Percentiles rank a stretch among this genome's conserved stretches.
These are phyloP conservation scores for Garra rufa DNA, from an alignment of 2,113 vertebrate genomes.

Conservation along the genomic window DNA sequence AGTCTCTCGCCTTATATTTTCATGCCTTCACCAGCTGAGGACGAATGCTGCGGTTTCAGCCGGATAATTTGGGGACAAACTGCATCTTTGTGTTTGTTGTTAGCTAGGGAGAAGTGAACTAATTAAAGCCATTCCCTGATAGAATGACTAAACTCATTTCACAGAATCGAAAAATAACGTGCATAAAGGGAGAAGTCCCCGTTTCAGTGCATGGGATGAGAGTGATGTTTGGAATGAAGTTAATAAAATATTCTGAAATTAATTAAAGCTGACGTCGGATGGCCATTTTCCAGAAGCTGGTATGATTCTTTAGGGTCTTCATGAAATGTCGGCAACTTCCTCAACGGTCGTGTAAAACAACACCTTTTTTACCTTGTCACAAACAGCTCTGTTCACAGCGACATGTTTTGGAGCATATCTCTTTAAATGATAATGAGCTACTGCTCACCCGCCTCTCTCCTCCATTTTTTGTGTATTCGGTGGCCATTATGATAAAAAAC, in stretches of 20 bases:
- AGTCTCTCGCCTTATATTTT: conserved; percentile 1
- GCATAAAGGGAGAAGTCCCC: neutral
- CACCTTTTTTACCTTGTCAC: too few relatives aligned
- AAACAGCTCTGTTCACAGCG: too few relatives aligned
- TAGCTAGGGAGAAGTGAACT: conserved; percentile 26
- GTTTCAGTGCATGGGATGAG: neutral
- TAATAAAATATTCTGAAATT: neutral
- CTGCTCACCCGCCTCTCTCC: too few relatives aligned
- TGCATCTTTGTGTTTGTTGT: conserved; percentile 36
- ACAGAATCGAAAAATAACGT: neutral
- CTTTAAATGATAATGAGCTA: too few relatives aligned
- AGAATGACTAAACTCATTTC: neutral
- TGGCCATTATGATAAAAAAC: too few relatives aligned
- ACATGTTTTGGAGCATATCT: too few relatives aligned
- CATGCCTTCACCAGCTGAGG: neutral
- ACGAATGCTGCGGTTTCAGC: conserved; percentile 8
- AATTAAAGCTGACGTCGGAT: neutral
- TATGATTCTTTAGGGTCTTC: too few relatives aligned
- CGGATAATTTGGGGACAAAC: conserved; percentile 39
- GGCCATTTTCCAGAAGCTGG: too few relatives aligned
- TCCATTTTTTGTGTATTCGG: too few relatives aligned
- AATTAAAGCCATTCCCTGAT: conserved; percentile 43
- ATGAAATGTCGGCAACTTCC: too few relatives aligned
- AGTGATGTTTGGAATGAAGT: neutral
- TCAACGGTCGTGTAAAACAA: too few relatives aligned